A percentile compares a stretch with the other conserved stretches of the same genome.
Conservation (phyloP, 2,113 vertebrate genomes). For the Osmerus mordax region DNA sequence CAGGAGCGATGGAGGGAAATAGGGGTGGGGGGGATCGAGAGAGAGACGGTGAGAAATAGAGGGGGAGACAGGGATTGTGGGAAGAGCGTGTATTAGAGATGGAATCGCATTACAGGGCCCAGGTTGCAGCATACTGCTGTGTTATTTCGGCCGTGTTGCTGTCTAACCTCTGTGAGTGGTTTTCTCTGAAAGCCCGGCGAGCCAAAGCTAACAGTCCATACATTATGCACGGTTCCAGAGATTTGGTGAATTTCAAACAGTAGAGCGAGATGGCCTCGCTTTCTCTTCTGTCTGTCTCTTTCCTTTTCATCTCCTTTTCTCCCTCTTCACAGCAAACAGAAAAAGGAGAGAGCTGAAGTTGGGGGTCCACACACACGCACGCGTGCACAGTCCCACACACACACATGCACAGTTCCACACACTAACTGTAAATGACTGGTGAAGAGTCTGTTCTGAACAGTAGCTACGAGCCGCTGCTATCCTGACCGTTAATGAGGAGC, state of each 20-base stretch:
- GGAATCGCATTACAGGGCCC: not conserved
- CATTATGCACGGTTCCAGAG: conserved; percentile 53
- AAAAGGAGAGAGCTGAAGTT: not conserved
- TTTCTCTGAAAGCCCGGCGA: conserved; percentile 44
- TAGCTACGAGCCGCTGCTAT: no score
- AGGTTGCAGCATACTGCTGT: conserved; percentile 9
- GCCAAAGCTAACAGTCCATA: conserved; percentile 38
- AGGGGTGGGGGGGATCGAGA: not conserved
- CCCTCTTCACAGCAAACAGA: no score
- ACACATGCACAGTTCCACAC: not conserved
- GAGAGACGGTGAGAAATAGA: not conserved
- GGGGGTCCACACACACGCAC: conserved; percentile 5
- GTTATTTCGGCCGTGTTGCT: conserved; percentile 35
- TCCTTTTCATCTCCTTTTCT: no score
- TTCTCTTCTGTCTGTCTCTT: no score
- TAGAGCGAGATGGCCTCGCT: conserved; percentile 9
- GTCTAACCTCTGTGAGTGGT: conserved; percentile 46
- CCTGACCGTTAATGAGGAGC: no score
- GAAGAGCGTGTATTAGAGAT: not conserved
- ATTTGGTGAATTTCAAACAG: conserved; percentile 48
- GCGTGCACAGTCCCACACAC: not conserved
- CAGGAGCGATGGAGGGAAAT: conserved; percentile 22
- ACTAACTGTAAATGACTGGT: not conserved
- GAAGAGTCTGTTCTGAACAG: not conserved
- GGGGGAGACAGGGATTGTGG: not conserved